Percentiles rank a stretch among this genome's conserved stretches.
These are phyloP conservation scores for Drosophila micromelanica DNA, from an alignment of 1,140 invertebrate genomes.

Conservation along the genomic window DNA sequence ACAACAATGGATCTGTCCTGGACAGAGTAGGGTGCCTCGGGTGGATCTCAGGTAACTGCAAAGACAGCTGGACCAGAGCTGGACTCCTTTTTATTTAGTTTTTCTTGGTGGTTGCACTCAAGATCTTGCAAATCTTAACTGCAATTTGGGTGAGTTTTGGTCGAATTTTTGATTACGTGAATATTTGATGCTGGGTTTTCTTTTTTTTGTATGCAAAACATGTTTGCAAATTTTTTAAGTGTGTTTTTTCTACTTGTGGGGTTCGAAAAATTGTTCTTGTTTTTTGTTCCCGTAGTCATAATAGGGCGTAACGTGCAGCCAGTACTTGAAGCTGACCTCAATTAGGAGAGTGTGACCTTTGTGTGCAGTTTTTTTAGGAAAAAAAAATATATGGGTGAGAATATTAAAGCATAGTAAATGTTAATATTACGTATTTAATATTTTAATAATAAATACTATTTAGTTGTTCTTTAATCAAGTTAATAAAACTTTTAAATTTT, in stretches of 20 bases:
- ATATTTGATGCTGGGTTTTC: constrained; percentile 72
- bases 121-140: constrained; percentile 17
- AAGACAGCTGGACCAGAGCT: constrained; percentile 60
- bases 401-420: background rate
- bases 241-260: constrained; percentile 40
- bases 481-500: background rate
- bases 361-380: constrained; percentile 7
- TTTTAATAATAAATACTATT: too few relatives aligned
- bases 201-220: constrained; percentile 74
- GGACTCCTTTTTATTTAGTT: constrained; percentile 1
- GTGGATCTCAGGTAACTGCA: constrained; percentile 45
- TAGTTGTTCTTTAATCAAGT: background rate
- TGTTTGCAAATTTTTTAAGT: constrained; percentile 81
- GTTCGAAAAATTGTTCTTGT: constrained; percentile 43
- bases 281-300: constrained; percentile 69
- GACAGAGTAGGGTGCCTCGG: constrained; percentile 34
- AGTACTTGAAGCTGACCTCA: constrained; percentile 48
- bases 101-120: constrained; percentile 50
- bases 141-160: constrained; percentile 34
- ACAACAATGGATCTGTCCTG: constrained; percentile 53
- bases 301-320: constrained; percentile 69
- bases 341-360: constrained; percentile 61
- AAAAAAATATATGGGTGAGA: background rate
- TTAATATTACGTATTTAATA: background rate
- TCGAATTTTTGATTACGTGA: constrained; percentile 51